Evolutionary conservation across 2,797 vertebrate species (phyloP), one percentile per base, ranked within the genome.

Genomic region (Malurus splendens): DNA sequence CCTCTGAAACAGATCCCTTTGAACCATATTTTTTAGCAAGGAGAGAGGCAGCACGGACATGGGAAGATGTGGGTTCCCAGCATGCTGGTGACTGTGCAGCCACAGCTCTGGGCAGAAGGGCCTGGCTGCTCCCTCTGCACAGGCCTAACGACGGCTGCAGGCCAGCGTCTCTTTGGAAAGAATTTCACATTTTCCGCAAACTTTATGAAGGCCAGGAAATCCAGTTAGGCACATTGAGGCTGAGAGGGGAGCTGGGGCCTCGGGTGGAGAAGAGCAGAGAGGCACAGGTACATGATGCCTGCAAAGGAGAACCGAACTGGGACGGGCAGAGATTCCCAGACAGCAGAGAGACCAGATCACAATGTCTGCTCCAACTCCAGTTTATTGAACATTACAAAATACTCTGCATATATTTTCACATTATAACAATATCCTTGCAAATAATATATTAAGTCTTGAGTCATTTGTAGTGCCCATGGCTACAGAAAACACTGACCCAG

Each of bases 351-450:
- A 47, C 22, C 39, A 59, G 44, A 61, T 13, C 2, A 1, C 2
- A 1, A 11, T 0, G 0, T 75, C 71, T 71, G 82, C 70, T 90
- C 86, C 90, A 82, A 77, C 79, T 90, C 79, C 3, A 1, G 24
- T 95, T 95, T 95, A 95, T 85, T 95, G 90, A 87, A 94, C 90
- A 33, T 91, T 94, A 95, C 95, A 95, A 95, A 95, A 95, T 90
- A 94, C 93, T 92, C 62, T 86, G 90, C 78, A 41, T 89, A 77
- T 92, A 78, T 89, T 90, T 85, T 78, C 92, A 95, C 94, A 89
- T 92, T 87, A 78, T 92, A 95, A 95, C 94, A 72, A 89, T 75
- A 91, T 82, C 86, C 82, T 91, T 92, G 94, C 91, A 93, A 94
- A 89, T 87, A 93, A 89, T 65, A 80, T 70, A 81, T 10, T 72